These are phyloP conservation scores for Chouioia cunea DNA, from an alignment of 2,888 invertebrate species.

Conservation along the genomic window DNA sequence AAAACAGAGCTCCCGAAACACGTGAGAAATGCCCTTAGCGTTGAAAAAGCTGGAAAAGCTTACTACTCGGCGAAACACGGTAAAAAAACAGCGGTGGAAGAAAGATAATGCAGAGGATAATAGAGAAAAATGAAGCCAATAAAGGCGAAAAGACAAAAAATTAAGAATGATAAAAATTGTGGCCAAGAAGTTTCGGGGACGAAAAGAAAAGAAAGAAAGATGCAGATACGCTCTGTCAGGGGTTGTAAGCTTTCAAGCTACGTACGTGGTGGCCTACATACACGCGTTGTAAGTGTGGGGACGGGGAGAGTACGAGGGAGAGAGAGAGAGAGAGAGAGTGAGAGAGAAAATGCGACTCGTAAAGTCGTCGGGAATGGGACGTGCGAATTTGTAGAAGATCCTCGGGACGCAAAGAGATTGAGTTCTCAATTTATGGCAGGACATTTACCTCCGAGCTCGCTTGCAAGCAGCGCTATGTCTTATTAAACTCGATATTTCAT, in stretches of 20 bases:
- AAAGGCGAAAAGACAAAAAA: constrained; percentile 26
- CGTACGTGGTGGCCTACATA: too few species aligned
- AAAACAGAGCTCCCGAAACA: too few species aligned
- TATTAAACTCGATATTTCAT: constrained; percentile 43
- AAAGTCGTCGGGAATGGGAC: constrained; percentile 30
- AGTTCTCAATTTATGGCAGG: constrained; percentile 39
- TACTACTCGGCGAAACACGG: background rate
- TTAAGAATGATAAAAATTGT: constrained; percentile 43
- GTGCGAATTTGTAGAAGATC: constrained; percentile 37
- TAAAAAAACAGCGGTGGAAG: background rate
- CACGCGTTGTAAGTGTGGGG: too few species aligned
- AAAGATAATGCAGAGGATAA: constrained; percentile 33
- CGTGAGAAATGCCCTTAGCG: constrained; percentile 8
- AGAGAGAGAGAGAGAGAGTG: background rate
- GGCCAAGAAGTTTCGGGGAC: background rate
- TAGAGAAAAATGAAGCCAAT: constrained; percentile 40
- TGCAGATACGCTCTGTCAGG: background rate
- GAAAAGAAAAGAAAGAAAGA: background rate
- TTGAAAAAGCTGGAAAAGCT: constrained; percentile 1
- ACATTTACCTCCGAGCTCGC: constrained; percentile 34
- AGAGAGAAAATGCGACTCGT: constrained; percentile 34
- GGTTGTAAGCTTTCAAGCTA: too few species aligned
- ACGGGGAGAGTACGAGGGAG: background rate
- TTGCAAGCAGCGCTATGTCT: constrained; percentile 7
- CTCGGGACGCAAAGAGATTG: constrained; percentile 41